A percentile compares a stretch with the other conserved stretches of the same genome.
phyloP scores from a whole-genome alignment of 2,888 invertebrate species.

The Itoplectis maculator region DNA sequence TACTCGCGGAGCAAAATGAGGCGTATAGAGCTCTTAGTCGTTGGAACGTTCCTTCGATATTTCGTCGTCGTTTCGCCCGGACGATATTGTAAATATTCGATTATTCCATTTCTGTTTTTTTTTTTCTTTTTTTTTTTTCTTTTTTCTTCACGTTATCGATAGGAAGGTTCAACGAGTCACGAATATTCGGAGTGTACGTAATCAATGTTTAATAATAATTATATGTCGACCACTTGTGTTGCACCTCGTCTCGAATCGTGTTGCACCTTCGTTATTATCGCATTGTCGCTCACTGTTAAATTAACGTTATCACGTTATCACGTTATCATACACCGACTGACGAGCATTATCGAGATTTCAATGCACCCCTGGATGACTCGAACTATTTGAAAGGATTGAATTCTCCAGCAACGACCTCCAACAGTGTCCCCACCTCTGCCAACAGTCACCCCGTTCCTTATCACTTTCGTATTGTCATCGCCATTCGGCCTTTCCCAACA shows the following conservation, averaged over 20 bases:
- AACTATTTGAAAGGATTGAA: not conserved
- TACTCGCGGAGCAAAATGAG: slow-evolving; percentile 29
- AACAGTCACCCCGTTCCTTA: not conserved
- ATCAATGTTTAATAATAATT: slow-evolving; percentile 69
- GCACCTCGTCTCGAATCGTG: slow-evolving; percentile 69
- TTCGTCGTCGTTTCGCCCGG: not conserved
- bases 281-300: slow-evolving; percentile 28
- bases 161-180: slow-evolving; percentile 29
- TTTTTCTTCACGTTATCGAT: slow-evolving; percentile 14
- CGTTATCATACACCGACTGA: not conserved
- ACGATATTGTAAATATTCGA: slow-evolving; percentile 14
- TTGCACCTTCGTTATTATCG: slow-evolving; percentile 51
- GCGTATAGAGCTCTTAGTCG: not conserved
- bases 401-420: not conserved
- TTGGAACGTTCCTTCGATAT: slow-evolving; percentile 12
- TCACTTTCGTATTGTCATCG: slow-evolving; percentile 1
- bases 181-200: slow-evolving; percentile 64
- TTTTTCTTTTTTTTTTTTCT: not conserved
- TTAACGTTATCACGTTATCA: not conserved
- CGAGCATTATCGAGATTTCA: slow-evolving; percentile 22
- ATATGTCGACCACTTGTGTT: slow-evolving; percentile 66
- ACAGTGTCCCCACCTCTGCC: not conserved
- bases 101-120: not conserved
- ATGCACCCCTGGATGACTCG: slow-evolving; percentile 10
- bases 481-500: not conserved